Base-by-base conservation (phyloP, 2,888 invertebrate genomes). In the Torymus texanus region DNA sequence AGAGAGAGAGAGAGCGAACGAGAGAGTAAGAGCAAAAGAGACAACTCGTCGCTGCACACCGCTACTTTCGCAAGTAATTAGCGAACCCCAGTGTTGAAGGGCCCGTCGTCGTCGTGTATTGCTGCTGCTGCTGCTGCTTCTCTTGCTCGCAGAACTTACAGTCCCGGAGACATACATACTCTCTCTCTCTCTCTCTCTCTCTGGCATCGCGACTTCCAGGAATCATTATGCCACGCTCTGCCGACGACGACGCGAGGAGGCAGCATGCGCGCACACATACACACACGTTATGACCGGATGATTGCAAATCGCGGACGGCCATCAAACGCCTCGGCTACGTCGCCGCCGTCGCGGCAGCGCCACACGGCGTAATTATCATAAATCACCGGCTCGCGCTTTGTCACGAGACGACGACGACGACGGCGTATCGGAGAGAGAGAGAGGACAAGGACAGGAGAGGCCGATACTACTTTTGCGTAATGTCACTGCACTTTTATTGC, bases 291-390 rank as follows among this genome's bases (percentile, higher is more conserved):
- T 84, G 83, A 85, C 83, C 84, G 82, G 83, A 83, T 85, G 84
- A 85, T 85, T 84, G 84, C 83, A 82, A 85, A 85, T 85, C 83
- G 83, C 83, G 82, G 81, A 77, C 84, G 81, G 84, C 82, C 84
- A 83, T 83, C 75, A 78, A 79, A 75, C 75, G 61, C 73, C 75
- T 75, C 74, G 71, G 65, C 68, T 50, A n/a, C 56, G 56, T 29
- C 29, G 29, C 29, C 29, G 29, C 21, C 21, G 21, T 2, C 29
- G 29, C 29, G 24, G 53, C 21, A 18, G 11, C 16, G 41, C 29
- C 56, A 12, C 56, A 12, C 55, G 82, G 82, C 83, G 83, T 88
- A 87, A 88, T 88, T 88, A 88, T 86, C 87, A 87, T 87, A 87
- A 88, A 88, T 88, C 87, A 88, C 78, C 2, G 21, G 66, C 14